Evolutionary conservation across 2,113 vertebrate genomes (phyloP).

Genomic region (Orientallactaga bullata): DNA sequence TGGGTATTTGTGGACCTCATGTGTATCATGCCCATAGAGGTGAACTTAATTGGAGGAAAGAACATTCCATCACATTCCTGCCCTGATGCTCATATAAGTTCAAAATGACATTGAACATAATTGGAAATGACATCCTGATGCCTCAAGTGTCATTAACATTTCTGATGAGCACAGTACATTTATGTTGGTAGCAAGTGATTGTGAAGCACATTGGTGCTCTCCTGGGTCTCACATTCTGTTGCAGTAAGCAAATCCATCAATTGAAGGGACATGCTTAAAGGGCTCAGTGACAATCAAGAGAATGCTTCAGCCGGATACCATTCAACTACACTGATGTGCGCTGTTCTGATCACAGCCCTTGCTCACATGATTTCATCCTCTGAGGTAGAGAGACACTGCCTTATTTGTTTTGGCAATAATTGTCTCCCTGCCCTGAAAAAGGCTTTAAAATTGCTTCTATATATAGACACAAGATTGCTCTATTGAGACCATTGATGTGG

Average conservation of each 20-base stretch:
- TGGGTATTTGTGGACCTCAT: slow-evolving; percentile 28
- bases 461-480: slow-evolving; percentile 91
- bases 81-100: slow-evolving; percentile 38
- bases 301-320: slow-evolving; percentile 33
- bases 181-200: slow-evolving; percentile 75
- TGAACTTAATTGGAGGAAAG: slow-evolving; percentile 28
- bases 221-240: slow-evolving; percentile 78
- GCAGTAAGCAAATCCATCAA: slow-evolving; percentile 83
- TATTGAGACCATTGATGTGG: slow-evolving; percentile 85
- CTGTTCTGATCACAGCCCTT: slow-evolving; percentile 6
- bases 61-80: slow-evolving; percentile 26
- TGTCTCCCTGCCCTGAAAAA: slow-evolving; percentile 86
- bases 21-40: not conserved
- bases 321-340: slow-evolving; percentile 65
- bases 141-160: slow-evolving; percentile 52
- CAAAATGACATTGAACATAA: slow-evolving; percentile 52
- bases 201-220: slow-evolving; percentile 64
- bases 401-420: slow-evolving; percentile 91
- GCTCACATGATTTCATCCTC: slow-evolving; percentile 75
- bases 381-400: slow-evolving; percentile 88
- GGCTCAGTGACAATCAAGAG: slow-evolving; percentile 80
- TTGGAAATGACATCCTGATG: slow-evolving; percentile 47
- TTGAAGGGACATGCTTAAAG: slow-evolving; percentile 79
- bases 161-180: slow-evolving; percentile 60
- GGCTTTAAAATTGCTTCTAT: slow-evolving; percentile 89